These are phyloP conservation scores for Chelonoidis abingdonii DNA, from an alignment of 2,113 vertebrate species.

Conservation along the genomic window DNA sequence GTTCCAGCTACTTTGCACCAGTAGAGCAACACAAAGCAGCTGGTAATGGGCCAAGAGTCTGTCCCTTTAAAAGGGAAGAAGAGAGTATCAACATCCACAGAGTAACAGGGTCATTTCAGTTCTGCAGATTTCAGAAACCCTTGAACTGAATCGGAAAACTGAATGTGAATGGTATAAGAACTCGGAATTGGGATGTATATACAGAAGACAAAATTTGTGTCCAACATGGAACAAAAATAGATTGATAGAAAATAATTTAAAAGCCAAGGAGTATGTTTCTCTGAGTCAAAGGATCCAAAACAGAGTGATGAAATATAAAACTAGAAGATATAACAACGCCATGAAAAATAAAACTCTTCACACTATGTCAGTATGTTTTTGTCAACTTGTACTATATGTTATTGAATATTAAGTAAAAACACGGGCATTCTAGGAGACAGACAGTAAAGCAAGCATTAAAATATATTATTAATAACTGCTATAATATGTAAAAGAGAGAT, in stretches of 20 bases:
- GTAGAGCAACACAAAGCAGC: neutral
- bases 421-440: neutral
- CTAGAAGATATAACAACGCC: neutral
- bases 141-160: slow-evolving; percentile 17
- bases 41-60: neutral
- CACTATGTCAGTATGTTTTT: neutral
- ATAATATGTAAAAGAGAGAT: neutral
- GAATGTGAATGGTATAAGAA: neutral
- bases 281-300: neutral
- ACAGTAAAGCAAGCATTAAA: neutral
- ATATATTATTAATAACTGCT: neutral
- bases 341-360: neutral
- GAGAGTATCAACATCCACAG: neutral
- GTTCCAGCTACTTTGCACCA: neutral
- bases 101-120: neutral
- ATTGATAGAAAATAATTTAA: slow-evolving; percentile 23
- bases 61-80: neutral
- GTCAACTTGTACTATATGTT: neutral
- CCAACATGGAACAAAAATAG: slow-evolving; percentile 24
- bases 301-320: neutral
- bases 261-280: neutral
- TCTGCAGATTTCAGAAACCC: neutral
- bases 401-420: neutral
- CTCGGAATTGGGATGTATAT: neutral
- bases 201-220: neutral